Evolutionary conservation across 2,113 vertebrate species (phyloP).

Genomic region (Rallus limicola): DNA sequence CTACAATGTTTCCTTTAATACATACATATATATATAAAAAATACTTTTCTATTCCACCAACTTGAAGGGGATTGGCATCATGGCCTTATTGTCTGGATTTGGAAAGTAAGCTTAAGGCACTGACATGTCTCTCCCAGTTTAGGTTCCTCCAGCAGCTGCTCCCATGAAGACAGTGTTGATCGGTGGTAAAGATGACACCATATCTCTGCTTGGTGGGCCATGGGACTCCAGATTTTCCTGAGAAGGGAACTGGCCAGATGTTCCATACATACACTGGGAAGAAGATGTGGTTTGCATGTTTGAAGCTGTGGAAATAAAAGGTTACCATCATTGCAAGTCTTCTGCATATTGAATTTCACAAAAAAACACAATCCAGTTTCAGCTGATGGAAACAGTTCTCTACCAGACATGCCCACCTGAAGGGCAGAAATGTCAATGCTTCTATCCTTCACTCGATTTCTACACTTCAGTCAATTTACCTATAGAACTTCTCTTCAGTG

Average conservation of each 20-base stretch:
- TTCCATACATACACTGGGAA: conserved; percentile 92
- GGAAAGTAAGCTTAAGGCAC: background rate
- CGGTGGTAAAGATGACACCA: conserved; percentile 91
- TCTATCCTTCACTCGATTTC: background rate
- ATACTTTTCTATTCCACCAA: conserved; percentile 6
- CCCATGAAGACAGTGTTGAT: conserved; percentile 99
- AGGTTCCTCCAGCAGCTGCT: conserved; percentile 84
- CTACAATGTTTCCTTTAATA: background rate
- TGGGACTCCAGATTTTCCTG: conserved; percentile 85
- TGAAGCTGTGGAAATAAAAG: conserved; percentile 72
- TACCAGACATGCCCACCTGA: background rate
- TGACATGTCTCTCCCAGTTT: conserved; percentile 6
- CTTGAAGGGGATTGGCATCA: background rate
- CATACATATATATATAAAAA: background rate
- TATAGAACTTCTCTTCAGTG: background rate
- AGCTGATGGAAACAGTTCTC: background rate
- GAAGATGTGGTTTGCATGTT: conserved; percentile 80
- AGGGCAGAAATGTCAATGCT: background rate
- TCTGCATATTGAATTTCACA: background rate
- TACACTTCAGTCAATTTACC: background rate
- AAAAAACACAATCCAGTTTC: background rate
- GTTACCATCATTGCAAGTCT: background rate
- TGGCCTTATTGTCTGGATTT: background rate
- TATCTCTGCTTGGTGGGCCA: conserved; percentile 76
- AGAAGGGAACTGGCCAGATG: conserved; percentile 78